Base-by-base conservation (phyloP, 2,113 vertebrate species). In the Pterophyllum scalare region DNA sequence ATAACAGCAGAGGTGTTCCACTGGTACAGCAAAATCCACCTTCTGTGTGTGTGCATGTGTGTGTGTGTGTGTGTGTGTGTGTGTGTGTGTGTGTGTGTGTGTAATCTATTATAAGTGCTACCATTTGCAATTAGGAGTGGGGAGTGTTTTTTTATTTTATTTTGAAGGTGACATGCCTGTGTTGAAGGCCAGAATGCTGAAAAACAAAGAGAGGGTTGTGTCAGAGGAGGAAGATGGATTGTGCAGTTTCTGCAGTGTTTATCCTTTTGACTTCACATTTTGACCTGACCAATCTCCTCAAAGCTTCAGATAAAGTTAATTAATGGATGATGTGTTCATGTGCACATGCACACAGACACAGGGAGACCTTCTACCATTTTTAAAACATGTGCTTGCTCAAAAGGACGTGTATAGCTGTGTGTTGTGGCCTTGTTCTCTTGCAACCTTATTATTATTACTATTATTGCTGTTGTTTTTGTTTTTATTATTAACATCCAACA, bases 221-320 rank as follows among this genome's bases (percentile, higher is more conserved):
- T 38, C 6, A 3, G 19, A 82, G 11, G 28, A 59, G 60, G 56
- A 38, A 77, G 79, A 83, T 35, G 28, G 77, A 85, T 72, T 81
- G 65, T 3, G n/a, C 59, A 70, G 56, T 64, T 60, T 20, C 40
- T 62, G 65, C 46, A 60, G 77, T 78, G 67, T 89, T 86, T 80
- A 77, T 75, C 81, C 61, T 67, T 56, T 59, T 58, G 77, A 80
- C 78, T 90, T 84, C 57, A 76, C 58, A 33, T 58, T 86, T 83
- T 89, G 91, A 93, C 87, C 87, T 2, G 1, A 59, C 65, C 91
- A 93, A 94, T 94, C 88, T 87, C 59, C 75, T 93, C 89, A 94
- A 93, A 91, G 91, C 91, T 82, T 86, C 67, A 83, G 89, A 89
- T 91, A 86, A 91, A 91, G 81, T 88, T 88, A 89, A 94, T 93